Base-by-base conservation (phyloP, 2,888 invertebrate species). In the Adelphocoris suturalis region DNA sequence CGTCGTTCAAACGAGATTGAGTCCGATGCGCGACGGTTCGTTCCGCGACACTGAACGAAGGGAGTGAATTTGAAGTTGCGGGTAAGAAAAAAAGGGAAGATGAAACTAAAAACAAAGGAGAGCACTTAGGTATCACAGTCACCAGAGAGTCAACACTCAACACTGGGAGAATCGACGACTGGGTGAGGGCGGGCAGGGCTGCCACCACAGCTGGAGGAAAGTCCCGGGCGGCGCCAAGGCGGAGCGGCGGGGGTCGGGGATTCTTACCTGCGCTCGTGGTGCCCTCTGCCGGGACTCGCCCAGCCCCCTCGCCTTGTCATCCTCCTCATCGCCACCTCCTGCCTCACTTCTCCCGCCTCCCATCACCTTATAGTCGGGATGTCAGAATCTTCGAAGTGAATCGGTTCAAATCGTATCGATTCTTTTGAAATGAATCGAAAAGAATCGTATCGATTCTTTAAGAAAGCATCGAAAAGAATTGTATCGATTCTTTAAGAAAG, bases 141-240 rank as follows among this genome's bases (percentile, higher is more conserved):
- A 68, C 68, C 68, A 68, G 68, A 68, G 68, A 23, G 5, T 68
- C 68, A 68, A 68, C 68, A 68, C 61, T 19, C 68, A 68, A 68
- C 68, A 68, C 68, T 68, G 68, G 19, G 5, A 12, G 68, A 23
- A 68, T 68, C 68, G 68, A 68, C 68, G 23, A 0, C 68, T 68
- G 68, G 68, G 68, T 23, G 68, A 68, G 19, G 61, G 68, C 68
- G 68, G 23, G 68, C 68, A 68, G 23, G 19, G 68, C 19, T 68
- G 68, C 68, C 68, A 68, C 68, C 23, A 68, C 4, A 68, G 23
- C 68, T 3, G 13, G 27, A 19, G 19, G 23, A 68, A 68, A 68
- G 23, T 68, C 68, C 68, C 68, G 68, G 68, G 19, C 9, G 11
- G 23, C 19, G 23, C 0, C 19, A 7, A 4, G 37, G 37, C 16